Conservation (phyloP, 2,888 invertebrate species). For the Acanthosepion esculentum region DNA sequence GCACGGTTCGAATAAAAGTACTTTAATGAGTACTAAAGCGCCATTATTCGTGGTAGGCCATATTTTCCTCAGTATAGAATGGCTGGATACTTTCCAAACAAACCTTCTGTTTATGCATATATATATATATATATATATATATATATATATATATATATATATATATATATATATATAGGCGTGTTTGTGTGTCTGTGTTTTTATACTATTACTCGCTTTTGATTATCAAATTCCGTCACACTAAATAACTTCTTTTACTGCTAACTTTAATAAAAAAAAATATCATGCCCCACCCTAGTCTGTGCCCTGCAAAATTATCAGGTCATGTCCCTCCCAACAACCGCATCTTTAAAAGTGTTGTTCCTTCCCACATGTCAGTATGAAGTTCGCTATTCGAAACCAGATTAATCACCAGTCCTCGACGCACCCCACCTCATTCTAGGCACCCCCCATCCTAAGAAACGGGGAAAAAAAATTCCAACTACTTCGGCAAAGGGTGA, state of each 20-base stretch:
- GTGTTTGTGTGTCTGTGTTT: no score
- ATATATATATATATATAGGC: no score
- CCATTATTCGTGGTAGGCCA: no score
- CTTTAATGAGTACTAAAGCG: no score
- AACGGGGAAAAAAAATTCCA: background rate
- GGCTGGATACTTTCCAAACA: no score
- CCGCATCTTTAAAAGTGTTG: background rate
- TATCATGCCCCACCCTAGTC: background rate
- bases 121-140: background rate
- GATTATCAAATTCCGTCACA: conserved; percentile 2
- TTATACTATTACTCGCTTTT: background rate
- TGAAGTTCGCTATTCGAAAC: background rate
- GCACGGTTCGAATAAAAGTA: no score
- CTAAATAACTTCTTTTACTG: background rate
- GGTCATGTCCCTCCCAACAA: background rate
- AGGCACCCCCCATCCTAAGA: background rate
- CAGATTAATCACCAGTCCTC: background rate
- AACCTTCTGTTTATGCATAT: background rate
- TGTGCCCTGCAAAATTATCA: background rate
- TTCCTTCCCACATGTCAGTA: background rate
- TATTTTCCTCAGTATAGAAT: no score
- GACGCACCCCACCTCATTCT: background rate
- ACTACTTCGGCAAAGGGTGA: no score
- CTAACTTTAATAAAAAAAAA: background rate
- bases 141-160: background rate